A percentile compares a stretch with the other conserved stretches of the same genome.
Conservation (phyloP, 2,113 vertebrate species). For the Corythoichthys intestinalis region DNA sequence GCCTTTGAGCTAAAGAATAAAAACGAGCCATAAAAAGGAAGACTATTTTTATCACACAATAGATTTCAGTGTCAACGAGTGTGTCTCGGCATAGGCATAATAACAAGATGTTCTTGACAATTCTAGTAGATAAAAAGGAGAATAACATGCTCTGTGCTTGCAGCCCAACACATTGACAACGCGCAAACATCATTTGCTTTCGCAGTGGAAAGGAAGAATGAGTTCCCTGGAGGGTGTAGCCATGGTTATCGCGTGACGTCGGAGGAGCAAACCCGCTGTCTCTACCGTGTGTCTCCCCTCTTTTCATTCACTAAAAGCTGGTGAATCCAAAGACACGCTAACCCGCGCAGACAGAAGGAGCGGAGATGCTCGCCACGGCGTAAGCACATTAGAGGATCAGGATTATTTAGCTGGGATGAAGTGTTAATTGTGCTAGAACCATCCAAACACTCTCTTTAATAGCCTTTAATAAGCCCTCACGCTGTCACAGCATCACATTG, state of each 20-base stretch:
- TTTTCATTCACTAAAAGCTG: constrained; percentile 72
- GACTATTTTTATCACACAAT: constrained; percentile 4
- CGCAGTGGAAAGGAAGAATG: constrained; percentile 48
- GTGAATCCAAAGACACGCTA: constrained; percentile 56
- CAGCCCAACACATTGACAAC: constrained; percentile 16
- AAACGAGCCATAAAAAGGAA: background rate
- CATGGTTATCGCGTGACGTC: constrained; percentile 72
- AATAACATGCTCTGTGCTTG: constrained; percentile 21
- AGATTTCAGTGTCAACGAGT: background rate
- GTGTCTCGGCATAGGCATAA: background rate
- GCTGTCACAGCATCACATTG: constrained; percentile 20
- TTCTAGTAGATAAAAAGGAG: constrained; percentile 2
- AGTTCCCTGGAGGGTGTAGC: constrained; percentile 69
- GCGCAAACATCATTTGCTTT: constrained; percentile 51
- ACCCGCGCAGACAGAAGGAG: constrained; percentile 54
- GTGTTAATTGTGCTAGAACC: constrained; percentile 54
- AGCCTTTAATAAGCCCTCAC: constrained; percentile 44
- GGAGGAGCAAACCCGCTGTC: constrained; percentile 56
- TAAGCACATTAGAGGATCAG: constrained; percentile 66
- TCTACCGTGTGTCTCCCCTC: constrained; percentile 47
- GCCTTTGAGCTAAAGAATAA: background rate
- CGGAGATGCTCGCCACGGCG: constrained; percentile 47
- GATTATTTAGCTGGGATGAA: constrained; percentile 56
- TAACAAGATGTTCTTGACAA: background rate
- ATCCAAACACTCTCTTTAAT: constrained; percentile 46